phyloP scores from a whole-genome alignment of 1,140 invertebrate genomes.

The Drosophila arawakana region DNA sequence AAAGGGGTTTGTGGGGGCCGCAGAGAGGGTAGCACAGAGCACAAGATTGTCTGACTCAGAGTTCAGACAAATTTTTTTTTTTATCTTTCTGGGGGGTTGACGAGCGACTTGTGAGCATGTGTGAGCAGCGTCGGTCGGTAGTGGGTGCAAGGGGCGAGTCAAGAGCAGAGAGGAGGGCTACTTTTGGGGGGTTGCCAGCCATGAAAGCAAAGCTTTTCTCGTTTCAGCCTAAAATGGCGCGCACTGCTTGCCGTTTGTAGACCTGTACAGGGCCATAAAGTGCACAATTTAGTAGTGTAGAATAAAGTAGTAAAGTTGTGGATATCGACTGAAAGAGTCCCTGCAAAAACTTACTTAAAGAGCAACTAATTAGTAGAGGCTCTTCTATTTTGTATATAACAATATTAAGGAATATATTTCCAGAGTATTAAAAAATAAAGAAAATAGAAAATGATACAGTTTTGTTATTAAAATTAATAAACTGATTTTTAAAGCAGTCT shows the following conservation, averaged over 20 bases:
- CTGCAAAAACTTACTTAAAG: too few species aligned
- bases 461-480: too few species aligned
- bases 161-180: neutral
- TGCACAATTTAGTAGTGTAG: constrained; percentile 1
- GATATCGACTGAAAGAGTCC: too few species aligned
- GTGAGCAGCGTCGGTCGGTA: constrained; percentile 1
- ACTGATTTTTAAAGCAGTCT: too few species aligned
- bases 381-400: too few species aligned
- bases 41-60: constrained; percentile 35
- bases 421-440: too few species aligned
- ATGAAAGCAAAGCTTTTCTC: constrained; percentile 45
- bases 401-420: too few species aligned
- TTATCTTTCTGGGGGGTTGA: constrained; percentile 32
- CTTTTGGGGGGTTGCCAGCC: neutral
- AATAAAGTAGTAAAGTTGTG: too few species aligned
- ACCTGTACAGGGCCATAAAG: constrained; percentile 8
- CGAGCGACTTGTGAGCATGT: constrained; percentile 27
- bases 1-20: too few species aligned
- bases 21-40: neutral
- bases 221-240: constrained; percentile 64
- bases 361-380: too few species aligned
- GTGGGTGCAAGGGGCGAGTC: neutral
- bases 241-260: constrained; percentile 42
- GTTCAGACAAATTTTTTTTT: constrained; percentile 9
- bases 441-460: too few species aligned